phyloP scores from a whole-genome alignment of 2,113 vertebrate species.

The Sapajus apella region DNA sequence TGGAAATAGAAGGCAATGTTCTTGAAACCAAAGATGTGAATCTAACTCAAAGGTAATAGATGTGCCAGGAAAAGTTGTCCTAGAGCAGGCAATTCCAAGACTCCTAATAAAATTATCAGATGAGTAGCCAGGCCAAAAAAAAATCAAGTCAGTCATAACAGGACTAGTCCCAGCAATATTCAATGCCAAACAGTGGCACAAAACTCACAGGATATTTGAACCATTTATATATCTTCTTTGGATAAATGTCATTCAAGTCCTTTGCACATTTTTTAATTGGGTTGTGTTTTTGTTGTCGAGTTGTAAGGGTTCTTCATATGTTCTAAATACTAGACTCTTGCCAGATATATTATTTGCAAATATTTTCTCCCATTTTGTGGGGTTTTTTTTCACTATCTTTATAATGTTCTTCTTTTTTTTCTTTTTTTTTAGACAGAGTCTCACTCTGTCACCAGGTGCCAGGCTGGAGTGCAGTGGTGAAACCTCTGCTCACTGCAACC shows the following conservation, averaged over 20 bases:
- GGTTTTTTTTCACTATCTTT: neutral
- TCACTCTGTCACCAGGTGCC: too few relatives aligned
- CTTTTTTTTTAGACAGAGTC: too few relatives aligned
- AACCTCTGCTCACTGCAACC: too few relatives aligned
- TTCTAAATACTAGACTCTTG: neutral
- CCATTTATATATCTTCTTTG: neutral
- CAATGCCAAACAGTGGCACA: neutral
- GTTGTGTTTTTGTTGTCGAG: neutral
- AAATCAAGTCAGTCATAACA: neutral
- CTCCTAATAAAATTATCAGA: conserved; percentile 37
- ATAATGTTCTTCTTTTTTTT: neutral
- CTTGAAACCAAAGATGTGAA: conserved; percentile 21
- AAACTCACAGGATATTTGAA: neutral
- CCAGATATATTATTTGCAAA: neutral
- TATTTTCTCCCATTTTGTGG: neutral
- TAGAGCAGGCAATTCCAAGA: neutral
- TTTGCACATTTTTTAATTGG: neutral
- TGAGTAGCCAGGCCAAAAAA: neutral
- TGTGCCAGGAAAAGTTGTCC: neutral
- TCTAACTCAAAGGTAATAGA: neutral
- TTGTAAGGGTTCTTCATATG: neutral
- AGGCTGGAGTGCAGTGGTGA: too few relatives aligned
- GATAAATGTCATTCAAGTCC: neutral
- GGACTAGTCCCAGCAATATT: neutral
- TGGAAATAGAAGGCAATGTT: conserved; percentile 6